A percentile compares a stretch with the other conserved stretches of the same genome.
Conservation (phyloP, 2,888 invertebrate genomes). For the Camptogramma bilineatum region DNA sequence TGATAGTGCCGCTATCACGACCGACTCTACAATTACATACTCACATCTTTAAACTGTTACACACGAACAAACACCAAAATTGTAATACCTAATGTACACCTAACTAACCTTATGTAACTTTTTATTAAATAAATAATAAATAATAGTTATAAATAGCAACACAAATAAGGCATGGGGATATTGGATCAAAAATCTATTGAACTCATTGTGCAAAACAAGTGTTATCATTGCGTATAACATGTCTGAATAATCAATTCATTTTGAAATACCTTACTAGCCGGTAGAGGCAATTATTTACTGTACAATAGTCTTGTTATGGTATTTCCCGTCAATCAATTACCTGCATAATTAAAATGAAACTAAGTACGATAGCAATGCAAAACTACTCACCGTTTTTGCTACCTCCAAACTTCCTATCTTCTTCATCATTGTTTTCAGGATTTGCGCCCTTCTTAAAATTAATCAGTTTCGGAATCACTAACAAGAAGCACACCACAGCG, state of each 20-base stretch:
- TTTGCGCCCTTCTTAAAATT: constrained; percentile 74
- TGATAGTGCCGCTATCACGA: constrained; percentile 28
- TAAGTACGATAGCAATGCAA: constrained; percentile 24
- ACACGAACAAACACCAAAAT: background rate
- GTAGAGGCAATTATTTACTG: constrained; percentile 28
- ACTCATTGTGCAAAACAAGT: constrained; percentile 10
- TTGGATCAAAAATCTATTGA: background rate
- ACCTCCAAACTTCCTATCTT: constrained; percentile 63
- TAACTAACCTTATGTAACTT: no score
- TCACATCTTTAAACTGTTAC: background rate
- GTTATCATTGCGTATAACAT: constrained; percentile 24
- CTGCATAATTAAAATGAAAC: constrained; percentile 3
- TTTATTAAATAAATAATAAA: no score
- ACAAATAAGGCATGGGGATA: background rate
- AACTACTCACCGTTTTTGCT: constrained; percentile 58
- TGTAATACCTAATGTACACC: no score
- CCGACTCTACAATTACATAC: constrained; percentile 1
- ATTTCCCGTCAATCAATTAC: constrained; percentile 23
- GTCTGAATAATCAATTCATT: constrained; percentile 27
- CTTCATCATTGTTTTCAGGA: constrained; percentile 62
- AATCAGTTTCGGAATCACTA: constrained; percentile 90
- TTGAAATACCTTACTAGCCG: constrained; percentile 24
- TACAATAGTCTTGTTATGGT: constrained; percentile 18
- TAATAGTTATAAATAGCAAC: background rate
- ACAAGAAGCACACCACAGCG: constrained; percentile 89